Evolutionary conservation across 1,140 invertebrate genomes (phyloP), one percentile per base, ranked within the genome.

Genomic region (Leptinotarsa lineolata): DNA sequence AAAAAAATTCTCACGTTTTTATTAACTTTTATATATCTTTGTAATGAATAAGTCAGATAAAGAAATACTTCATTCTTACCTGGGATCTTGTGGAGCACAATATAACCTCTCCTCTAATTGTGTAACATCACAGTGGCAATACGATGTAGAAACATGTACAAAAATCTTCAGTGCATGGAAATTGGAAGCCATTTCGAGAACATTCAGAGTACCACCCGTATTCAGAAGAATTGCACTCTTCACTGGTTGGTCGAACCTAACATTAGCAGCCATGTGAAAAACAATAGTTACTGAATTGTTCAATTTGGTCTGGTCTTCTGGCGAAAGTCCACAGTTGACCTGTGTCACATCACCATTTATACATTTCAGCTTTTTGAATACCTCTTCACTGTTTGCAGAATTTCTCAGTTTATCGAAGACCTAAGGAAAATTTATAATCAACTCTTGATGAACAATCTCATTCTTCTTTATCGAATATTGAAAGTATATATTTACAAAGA

Each of bases 61-160:
- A n/a, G n/a, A 21, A 45, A 44, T 12, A 3, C 21, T 64, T 22
- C 4, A 16, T 66, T 5, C 16, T 91, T 84, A 75, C 85, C 91
- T 76, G 91, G 96, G 94, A 72, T 93, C 87, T 69, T 94, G 88
- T 4, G 89, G 88, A 0, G 93, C 86, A 2, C 86, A 84, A 80
- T 94, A 94, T 12, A 88, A 79, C 30, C 86, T 87, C 82, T 95
- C 93, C 76, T 93, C 90, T 22, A 94, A 84, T 0, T 89, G 86
- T 0, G 85, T 83, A 73, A 91, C 86, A 48, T 92, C 88, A 79
- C 92, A 94, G 77, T 95, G 92, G 74, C 92, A 94, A 79, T 93
- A 96, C 0, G 93, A 90, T 0, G 94, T 95, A 3, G 93, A 95
- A 0, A 95, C 89, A 79, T 96, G 93, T 3, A 95, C 86, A 72